phyloP scores from a whole-genome alignment of 2,888 invertebrate species.

The Baccha elongata region DNA sequence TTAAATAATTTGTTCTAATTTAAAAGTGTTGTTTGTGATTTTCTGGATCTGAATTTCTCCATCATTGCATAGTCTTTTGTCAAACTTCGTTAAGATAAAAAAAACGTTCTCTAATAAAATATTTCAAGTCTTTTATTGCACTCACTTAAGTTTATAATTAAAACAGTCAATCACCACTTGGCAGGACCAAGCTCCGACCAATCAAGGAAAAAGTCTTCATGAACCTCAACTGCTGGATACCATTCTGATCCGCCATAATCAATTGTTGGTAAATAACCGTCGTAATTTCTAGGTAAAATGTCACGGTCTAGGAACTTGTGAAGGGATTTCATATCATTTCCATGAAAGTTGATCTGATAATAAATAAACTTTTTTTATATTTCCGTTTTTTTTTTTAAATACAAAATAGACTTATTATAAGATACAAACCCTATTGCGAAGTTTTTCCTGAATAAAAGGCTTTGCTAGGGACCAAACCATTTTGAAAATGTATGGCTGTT shows the following conservation, averaged over 20 bases:
- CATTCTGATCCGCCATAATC: conserved; percentile 90
- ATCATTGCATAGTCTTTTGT: too few relatives aligned
- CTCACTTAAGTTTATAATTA: not conserved
- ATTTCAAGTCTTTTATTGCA: not conserved
- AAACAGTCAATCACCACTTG: conserved; percentile 80
- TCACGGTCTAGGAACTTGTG: conserved; percentile 88
- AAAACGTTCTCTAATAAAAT: too few relatives aligned
- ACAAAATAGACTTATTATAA: not conserved
- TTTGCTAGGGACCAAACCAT: conserved; percentile 93
- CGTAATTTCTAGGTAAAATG: conserved; percentile 89
- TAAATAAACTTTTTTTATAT: not conserved
- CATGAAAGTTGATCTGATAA: conserved; percentile 90
- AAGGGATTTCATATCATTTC: conserved; percentile 89
- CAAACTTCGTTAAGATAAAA: too few relatives aligned
- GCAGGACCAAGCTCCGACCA: conserved; percentile 88
- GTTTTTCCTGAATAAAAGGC: conserved; percentile 90
- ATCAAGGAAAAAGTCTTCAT: conserved; percentile 86
- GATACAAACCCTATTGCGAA: conserved; percentile 87
- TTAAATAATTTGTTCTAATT: too few relatives aligned
- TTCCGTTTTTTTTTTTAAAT: too few relatives aligned
- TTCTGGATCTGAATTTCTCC: too few relatives aligned
- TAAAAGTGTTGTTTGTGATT: too few relatives aligned
- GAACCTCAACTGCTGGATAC: conserved; percentile 87
- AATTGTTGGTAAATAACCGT: conserved; percentile 88
- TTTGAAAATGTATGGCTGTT: conserved; percentile 92